phyloP scores from a whole-genome alignment of 2,113 vertebrate genomes.

The Hirundichthys speculiger region DNA sequence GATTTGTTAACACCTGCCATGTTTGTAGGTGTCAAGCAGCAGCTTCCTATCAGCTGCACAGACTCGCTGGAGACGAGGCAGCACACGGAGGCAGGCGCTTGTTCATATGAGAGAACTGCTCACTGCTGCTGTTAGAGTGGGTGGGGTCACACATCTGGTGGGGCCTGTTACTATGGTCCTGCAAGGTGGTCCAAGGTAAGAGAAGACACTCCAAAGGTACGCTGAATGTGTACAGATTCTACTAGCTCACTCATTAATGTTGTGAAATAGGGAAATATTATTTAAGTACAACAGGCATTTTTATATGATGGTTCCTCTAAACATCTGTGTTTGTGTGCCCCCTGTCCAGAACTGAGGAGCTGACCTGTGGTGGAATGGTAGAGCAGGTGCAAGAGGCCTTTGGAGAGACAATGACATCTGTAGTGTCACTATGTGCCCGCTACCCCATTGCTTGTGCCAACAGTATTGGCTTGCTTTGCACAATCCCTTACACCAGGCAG shows the following conservation, averaged over 20 bases:
- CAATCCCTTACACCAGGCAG: slow-evolving; percentile 96
- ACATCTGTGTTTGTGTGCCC: slow-evolving; percentile 21
- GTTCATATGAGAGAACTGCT: slow-evolving; percentile 97
- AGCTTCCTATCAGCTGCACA: slow-evolving; percentile 96
- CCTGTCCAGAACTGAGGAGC: slow-evolving; percentile 89
- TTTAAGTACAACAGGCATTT: background rate
- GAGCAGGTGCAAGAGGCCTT: slow-evolving; percentile 98
- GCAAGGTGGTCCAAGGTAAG: slow-evolving; percentile 94
- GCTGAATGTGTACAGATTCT: too few relatives aligned
- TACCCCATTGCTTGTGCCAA: slow-evolving; percentile 98
- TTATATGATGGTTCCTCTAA: background rate
- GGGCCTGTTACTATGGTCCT: slow-evolving; percentile 97
- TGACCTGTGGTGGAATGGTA: slow-evolving; percentile 97
- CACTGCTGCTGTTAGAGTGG: slow-evolving; percentile 93
- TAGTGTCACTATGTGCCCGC: slow-evolving; percentile 95
- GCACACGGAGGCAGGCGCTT: slow-evolving; percentile 92
- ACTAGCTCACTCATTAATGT: too few relatives aligned
- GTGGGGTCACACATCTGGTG: slow-evolving; percentile 95
- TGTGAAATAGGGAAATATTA: background rate
- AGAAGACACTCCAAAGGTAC: background rate
- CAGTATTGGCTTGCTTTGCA: slow-evolving; percentile 96
- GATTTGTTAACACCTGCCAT: background rate
- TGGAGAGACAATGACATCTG: slow-evolving; percentile 97
- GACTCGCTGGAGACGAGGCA: slow-evolving; percentile 94
- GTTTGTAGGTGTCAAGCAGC: slow-evolving; percentile 92